These are phyloP conservation scores for Aromia moschata DNA, from an alignment of 2,888 invertebrate genomes.

Conservation along the genomic window DNA sequence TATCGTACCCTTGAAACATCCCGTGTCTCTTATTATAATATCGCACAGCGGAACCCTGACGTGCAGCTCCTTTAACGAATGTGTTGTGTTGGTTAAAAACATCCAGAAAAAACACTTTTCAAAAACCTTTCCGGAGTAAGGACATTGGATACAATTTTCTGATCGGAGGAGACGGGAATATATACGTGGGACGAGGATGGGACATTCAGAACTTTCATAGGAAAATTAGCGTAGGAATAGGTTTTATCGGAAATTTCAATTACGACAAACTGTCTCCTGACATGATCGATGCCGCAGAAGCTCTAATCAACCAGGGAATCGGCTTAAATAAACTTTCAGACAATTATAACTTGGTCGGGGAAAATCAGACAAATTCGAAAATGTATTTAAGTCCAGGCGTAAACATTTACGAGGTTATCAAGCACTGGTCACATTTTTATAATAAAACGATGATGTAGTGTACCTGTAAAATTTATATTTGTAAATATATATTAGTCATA, in stretches of 20 bases:
- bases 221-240: slow-evolving; percentile 61
- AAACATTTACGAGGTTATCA: slow-evolving; percentile 63
- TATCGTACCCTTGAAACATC: slow-evolving; percentile 55
- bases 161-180: slow-evolving; percentile 67
- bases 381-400: slow-evolving; percentile 63
- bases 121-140: slow-evolving; percentile 55
- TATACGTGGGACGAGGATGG: slow-evolving; percentile 68
- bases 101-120: slow-evolving; percentile 63
- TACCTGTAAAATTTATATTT: too few relatives aligned
- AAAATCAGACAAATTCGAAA: slow-evolving; percentile 64
- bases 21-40: slow-evolving; percentile 64
- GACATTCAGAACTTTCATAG: slow-evolving; percentile 66
- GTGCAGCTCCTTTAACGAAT: slow-evolving; percentile 60
- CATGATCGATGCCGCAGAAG: slow-evolving; percentile 63
- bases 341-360: slow-evolving; percentile 65
- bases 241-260: slow-evolving; percentile 65
- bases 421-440: slow-evolving; percentile 64
- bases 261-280: slow-evolving; percentile 58
- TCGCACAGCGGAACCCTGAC: slow-evolving; percentile 65
- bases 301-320: slow-evolving; percentile 62
- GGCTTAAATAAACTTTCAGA: slow-evolving; percentile 58
- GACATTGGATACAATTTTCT: slow-evolving; percentile 65
- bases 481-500: too few relatives aligned
- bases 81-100: slow-evolving; percentile 62
- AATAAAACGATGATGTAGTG: slow-evolving; percentile 2